Percentiles rank a stretch among this genome's conserved stretches.
These are phyloP conservation scores for Gephyroberyx darwinii DNA, from an alignment of 2,797 vertebrate species.

Conservation along the genomic window DNA sequence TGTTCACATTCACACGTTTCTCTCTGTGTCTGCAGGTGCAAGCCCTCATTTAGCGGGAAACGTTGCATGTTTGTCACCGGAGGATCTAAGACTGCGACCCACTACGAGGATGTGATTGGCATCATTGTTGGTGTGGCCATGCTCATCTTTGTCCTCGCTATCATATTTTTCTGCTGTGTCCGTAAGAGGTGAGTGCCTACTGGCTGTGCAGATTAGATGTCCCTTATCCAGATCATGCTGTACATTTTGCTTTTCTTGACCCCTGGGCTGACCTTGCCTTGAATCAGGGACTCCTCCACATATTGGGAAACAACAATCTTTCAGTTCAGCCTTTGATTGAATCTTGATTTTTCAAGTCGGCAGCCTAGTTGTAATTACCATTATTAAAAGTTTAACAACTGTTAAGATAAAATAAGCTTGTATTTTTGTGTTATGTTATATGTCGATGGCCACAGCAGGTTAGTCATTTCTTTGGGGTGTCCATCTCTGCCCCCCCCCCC, in stretches of 20 bases:
- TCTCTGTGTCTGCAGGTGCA: slow-evolving; percentile 70
- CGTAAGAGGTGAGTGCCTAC: slow-evolving; percentile 63
- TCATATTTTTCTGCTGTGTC: slow-evolving; percentile 54
- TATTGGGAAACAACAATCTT: no score
- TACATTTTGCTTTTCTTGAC: not conserved
- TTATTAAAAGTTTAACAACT: no score
- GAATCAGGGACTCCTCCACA: no score
- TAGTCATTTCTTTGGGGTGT: no score
- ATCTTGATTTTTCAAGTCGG: no score
- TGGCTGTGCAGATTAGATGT: not conserved
- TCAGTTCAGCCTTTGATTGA: no score
- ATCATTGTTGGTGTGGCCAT: slow-evolving; percentile 63
- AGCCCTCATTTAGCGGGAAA: slow-evolving; percentile 25
- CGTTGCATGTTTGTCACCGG: slow-evolving; percentile 62
- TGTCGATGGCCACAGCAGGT: no score
- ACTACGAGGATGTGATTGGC: slow-evolving; percentile 64
- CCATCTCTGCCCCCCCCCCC: no score
- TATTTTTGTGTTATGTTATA: no score
- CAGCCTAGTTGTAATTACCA: no score
- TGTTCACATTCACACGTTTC: slow-evolving; percentile 40
- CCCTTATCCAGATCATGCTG: not conserved
- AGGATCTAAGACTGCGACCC: fast-evolving
- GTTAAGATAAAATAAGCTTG: no score
- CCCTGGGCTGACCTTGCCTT: no score
- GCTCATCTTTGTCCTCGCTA: slow-evolving; percentile 51